Conservation (phyloP, 2,113 vertebrate genomes). For the Pelodiscus sinensis region DNA sequence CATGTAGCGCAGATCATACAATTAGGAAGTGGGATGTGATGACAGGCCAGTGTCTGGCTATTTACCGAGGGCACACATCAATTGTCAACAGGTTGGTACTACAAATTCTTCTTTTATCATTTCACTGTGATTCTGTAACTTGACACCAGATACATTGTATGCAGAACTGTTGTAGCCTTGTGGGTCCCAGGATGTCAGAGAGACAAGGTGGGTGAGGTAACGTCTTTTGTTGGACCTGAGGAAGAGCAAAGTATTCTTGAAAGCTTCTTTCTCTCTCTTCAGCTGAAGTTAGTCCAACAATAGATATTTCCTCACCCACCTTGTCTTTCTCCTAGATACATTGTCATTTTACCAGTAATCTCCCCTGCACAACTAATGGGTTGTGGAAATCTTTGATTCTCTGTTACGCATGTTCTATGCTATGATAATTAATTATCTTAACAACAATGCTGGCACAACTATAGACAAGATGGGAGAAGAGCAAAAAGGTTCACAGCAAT, state of each 20-base stretch:
- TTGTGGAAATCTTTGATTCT: not conserved
- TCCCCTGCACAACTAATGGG: not conserved
- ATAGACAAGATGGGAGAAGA: conserved; percentile 20
- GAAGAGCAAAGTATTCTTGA: too few relatives aligned
- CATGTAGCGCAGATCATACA: conserved; percentile 81
- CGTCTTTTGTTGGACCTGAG: not conserved
- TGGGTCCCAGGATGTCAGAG: not conserved
- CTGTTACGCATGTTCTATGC: conserved; percentile 2
- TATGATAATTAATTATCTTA: not conserved
- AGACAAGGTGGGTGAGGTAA: not conserved
- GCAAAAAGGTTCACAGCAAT: conserved; percentile 25
- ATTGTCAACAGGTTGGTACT: conserved; percentile 81
- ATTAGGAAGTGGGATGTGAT: conserved; percentile 82
- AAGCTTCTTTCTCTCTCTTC: too few relatives aligned
- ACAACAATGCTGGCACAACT: conserved; percentile 38
- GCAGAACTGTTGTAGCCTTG: not conserved
- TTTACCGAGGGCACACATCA: conserved; percentile 84
- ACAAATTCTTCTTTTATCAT: not conserved
- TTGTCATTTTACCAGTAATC: not conserved
- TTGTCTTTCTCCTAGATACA: not conserved
- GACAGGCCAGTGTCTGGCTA: conserved; percentile 79
- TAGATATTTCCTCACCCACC: too few relatives aligned
- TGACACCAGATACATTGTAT: not conserved
- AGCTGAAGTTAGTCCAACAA: too few relatives aligned
- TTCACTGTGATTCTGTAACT: not conserved